A percentile compares a stretch with the other conserved stretches of the same genome.
These are phyloP conservation scores for Tetrax tetrax DNA, from an alignment of 2,113 vertebrate species.

Conservation along the genomic window DNA sequence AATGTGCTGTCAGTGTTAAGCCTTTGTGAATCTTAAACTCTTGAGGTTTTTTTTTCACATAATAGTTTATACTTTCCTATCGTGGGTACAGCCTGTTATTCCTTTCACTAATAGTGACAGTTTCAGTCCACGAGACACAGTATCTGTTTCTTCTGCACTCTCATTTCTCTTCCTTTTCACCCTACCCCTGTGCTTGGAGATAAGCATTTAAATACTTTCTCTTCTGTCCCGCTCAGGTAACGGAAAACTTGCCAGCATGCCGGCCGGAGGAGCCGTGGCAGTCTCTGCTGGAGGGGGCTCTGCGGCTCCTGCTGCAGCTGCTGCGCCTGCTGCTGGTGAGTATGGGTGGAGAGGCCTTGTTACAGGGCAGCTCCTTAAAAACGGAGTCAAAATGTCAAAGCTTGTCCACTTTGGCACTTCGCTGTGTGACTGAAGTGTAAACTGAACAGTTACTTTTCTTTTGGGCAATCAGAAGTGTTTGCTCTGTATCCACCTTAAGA, in stretches of 20 bases:
- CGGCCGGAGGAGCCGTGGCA: constrained; percentile 85
- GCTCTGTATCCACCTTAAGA: not conserved
- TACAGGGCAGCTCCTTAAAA: not conserved
- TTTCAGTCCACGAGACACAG: not conserved
- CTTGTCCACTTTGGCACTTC: not conserved
- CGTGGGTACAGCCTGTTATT: not conserved
- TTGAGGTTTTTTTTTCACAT: not conserved
- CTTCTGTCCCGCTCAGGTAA: constrained; percentile 75
- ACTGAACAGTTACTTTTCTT: not conserved
- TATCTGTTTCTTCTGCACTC: not conserved
- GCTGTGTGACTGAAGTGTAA: not conserved
- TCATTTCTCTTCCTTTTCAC: not conserved
- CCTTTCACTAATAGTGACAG: not conserved
- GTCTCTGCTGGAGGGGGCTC: constrained; percentile 81
- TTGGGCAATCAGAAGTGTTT: not conserved
- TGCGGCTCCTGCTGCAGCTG: constrained; percentile 83
- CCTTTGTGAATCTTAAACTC: not conserved
- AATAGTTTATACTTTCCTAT: not conserved
- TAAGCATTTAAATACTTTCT: not conserved
- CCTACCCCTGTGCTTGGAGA: not conserved
- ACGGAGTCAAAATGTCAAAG: not conserved
- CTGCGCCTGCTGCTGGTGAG: constrained; percentile 76
- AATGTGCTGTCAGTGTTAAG: not conserved
- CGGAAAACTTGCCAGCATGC: constrained; percentile 91
- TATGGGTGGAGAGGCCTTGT: not conserved